These are phyloP conservation scores for Chlorocebus sabaeus DNA, from an alignment of 2,113 vertebrate species.

Conservation along the genomic window DNA sequence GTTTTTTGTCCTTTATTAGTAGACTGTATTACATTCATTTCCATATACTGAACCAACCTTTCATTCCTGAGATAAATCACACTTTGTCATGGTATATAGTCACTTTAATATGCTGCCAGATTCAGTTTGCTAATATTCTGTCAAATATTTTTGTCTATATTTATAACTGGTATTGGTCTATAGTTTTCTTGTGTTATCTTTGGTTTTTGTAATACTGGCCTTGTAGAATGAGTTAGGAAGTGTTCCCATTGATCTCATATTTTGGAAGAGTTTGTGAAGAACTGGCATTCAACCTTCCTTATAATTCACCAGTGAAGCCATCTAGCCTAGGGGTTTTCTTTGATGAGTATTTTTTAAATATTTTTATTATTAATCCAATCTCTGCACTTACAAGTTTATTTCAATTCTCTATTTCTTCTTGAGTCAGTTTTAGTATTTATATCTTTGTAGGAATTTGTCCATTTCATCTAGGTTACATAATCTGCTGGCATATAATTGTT, in stretches of 20 bases:
- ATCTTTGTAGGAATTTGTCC: not conserved
- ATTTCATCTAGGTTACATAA: not conserved
- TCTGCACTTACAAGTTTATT: not conserved
- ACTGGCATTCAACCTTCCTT: not conserved
- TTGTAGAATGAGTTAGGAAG: not conserved
- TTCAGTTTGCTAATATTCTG: not conserved
- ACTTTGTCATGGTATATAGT: not conserved
- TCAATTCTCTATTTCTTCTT: not conserved
- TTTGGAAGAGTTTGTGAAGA: slow-evolving; percentile 13
- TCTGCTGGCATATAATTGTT: not conserved
- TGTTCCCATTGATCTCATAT: not conserved
- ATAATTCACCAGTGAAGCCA: not conserved
- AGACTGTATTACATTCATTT: not conserved
- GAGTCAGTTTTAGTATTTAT: not conserved
- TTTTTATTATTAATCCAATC: not conserved
- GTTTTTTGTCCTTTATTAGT: not conserved
- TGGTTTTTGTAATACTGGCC: not conserved
- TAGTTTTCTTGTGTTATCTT: not conserved
- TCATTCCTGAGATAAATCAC: not conserved
- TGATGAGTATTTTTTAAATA: not conserved
- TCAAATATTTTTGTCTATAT: not conserved
- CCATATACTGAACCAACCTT: not conserved
- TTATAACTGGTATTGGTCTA: not conserved
- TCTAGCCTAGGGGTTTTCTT: not conserved
- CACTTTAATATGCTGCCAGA: not conserved